These are phyloP conservation scores for Archivesica marissinica DNA, from an alignment of 1,140 invertebrate species.

Conservation along the genomic window DNA sequence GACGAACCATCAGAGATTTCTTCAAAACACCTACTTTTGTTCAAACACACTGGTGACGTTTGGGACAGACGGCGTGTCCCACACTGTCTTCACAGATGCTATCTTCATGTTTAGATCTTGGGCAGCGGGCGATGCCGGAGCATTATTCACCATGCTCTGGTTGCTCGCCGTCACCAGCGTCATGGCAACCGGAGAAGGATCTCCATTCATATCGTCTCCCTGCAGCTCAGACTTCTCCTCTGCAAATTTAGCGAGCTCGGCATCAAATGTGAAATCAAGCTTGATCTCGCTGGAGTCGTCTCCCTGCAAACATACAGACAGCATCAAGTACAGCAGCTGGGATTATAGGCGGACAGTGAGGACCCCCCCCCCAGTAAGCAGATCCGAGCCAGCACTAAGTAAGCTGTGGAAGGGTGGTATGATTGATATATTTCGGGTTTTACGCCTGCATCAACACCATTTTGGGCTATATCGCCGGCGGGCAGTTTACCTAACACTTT, in stretches of 20 bases:
- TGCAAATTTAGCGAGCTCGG: conserved; percentile 87
- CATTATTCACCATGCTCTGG: conserved; percentile 83
- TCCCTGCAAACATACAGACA: conserved; percentile 83
- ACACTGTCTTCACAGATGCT: conserved; percentile 95
- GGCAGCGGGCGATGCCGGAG: conserved; percentile 89
- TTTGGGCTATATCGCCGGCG: too few relatives aligned
- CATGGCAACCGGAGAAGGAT: conserved; percentile 84
- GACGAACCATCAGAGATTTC: neutral
- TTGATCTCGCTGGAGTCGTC: conserved; percentile 95
- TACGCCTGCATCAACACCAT: too few relatives aligned
- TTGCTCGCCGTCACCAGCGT: conserved; percentile 86
- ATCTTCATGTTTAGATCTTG: conserved; percentile 97
- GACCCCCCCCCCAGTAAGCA: too few relatives aligned
- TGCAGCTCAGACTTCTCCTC: conserved; percentile 88
- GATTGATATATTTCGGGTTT: too few relatives aligned
- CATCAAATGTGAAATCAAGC: conserved; percentile 94
- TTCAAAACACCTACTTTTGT: conserved; percentile 84
- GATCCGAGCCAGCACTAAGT: too few relatives aligned
- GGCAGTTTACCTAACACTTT: too few relatives aligned
- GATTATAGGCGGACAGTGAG: too few relatives aligned
- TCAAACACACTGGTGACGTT: conserved; percentile 86
- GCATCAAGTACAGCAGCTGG: too few relatives aligned
- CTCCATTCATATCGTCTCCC: conserved; percentile 77
- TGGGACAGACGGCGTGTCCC: conserved; percentile 89
- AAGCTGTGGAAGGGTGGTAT: too few relatives aligned